phyloP scores from a whole-genome alignment of 2,888 invertebrate genomes.

The Troglohyphantes excavatus region DNA sequence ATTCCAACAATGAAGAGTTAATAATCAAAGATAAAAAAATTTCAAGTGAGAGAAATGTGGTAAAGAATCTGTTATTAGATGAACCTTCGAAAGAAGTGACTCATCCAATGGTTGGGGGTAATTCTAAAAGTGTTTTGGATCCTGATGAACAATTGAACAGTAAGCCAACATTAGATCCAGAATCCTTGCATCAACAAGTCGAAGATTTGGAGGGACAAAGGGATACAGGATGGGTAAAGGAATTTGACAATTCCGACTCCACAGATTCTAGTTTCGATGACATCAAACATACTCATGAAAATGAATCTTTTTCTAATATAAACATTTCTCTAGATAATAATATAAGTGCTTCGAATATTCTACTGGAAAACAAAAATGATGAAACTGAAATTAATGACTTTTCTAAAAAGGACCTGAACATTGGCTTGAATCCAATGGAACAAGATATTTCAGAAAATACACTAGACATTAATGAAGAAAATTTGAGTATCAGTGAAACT shows the following conservation, averaged over 20 bases:
- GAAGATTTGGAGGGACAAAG: neutral
- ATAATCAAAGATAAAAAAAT: neutral
- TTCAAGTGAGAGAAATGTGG: neutral
- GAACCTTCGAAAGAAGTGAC: neutral
- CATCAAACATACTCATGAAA: neutral
- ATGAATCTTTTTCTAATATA: neutral
- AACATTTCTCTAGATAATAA: neutral
- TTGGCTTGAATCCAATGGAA: neutral
- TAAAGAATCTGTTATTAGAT: neutral
- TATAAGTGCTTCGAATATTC: neutral
- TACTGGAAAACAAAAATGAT: neutral
- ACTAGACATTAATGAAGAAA: neutral
- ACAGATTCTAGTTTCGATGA: neutral
- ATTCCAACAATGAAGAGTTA: no score
- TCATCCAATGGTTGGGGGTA: neutral
- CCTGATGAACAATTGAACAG: neutral
- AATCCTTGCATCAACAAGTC: neutral
- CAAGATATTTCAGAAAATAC: neutral
- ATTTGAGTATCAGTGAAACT: neutral
- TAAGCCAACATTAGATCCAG: neutral
- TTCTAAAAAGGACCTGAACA: neutral
- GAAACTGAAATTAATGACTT: neutral
- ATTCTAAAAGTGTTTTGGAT: neutral
- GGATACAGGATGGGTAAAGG: neutral
- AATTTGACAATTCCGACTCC: neutral